These are phyloP conservation scores for Tinamus guttatus DNA, from an alignment of 2,113 vertebrate species.

Conservation along the genomic window DNA sequence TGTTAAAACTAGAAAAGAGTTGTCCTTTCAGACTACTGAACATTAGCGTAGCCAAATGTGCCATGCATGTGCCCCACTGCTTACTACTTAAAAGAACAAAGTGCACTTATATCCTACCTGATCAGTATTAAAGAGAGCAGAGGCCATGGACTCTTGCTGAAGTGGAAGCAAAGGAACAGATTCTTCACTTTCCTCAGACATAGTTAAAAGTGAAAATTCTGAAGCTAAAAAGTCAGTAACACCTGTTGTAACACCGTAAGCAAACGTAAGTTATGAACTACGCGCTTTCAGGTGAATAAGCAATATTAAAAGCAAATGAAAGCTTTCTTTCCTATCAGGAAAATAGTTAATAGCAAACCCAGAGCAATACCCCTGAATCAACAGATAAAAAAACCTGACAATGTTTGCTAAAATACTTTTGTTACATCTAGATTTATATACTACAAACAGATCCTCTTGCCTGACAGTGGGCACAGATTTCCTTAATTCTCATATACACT, in stretches of 20 bases:
- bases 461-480: neutral
- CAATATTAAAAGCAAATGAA: conserved; percentile 47
- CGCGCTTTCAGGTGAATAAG: conserved; percentile 47
- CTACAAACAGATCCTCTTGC: neutral
- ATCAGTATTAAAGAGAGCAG: conserved; percentile 59
- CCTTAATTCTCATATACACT: neutral
- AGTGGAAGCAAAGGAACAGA: conserved; percentile 73
- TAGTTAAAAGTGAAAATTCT: conserved; percentile 63
- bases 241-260: conserved; percentile 68
- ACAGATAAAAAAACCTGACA: neutral
- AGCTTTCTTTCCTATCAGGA: neutral
- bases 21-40: neutral
- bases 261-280: conserved; percentile 54
- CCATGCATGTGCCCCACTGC: conserved; percentile 15
- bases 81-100: conserved; percentile 63
- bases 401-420: neutral
- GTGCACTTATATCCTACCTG: conserved; percentile 62
- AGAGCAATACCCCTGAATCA: conserved; percentile 18
- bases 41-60: neutral
- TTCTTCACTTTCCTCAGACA: conserved; percentile 71
- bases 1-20: neutral
- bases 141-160: conserved; percentile 65
- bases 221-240: conserved; percentile 67
- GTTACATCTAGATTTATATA: neutral
- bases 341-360: conserved; percentile 58